These are phyloP conservation scores for Aplochiton taeniatus DNA, from an alignment of 2,797 vertebrate genomes.

Conservation along the genomic window DNA sequence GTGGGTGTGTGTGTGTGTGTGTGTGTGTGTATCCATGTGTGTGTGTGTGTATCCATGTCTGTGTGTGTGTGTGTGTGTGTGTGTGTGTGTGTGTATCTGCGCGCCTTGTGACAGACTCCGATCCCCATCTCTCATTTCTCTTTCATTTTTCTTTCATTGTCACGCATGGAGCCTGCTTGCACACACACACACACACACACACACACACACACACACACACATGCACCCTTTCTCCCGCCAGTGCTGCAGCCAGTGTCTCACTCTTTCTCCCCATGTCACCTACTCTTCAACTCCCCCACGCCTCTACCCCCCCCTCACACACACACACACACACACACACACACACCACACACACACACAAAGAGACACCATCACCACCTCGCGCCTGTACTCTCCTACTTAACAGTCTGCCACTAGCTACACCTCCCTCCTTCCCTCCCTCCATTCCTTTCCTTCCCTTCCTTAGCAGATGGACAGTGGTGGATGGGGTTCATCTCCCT, in stretches of 20 bases:
- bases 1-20: slow-evolving; percentile 18
- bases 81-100: slow-evolving; percentile 32
- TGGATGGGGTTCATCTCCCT: too few species aligned
- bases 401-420: background rate
- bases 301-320: background rate
- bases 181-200: background rate
- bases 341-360: background rate
- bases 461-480: too few species aligned
- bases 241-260: background rate
- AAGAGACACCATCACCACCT: too few species aligned
- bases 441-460: slow-evolving; percentile 27
- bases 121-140: too few species aligned
- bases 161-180: background rate
- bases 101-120: slow-evolving; percentile 27
- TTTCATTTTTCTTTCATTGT: background rate
- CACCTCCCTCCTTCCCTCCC: background rate
- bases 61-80: slow-evolving; percentile 12
- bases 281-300: background rate
- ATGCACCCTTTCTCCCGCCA: background rate
- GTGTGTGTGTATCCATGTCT: slow-evolving; percentile 5
- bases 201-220: slow-evolving; percentile 13
- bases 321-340: background rate
- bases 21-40: slow-evolving; percentile 20
- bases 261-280: slow-evolving; percentile 11
- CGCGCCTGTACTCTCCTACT: background rate